Evolutionary conservation across 1,140 invertebrate species (phyloP), one percentile per base, ranked within the genome.

Genomic region (Sogatella furcifera): DNA sequence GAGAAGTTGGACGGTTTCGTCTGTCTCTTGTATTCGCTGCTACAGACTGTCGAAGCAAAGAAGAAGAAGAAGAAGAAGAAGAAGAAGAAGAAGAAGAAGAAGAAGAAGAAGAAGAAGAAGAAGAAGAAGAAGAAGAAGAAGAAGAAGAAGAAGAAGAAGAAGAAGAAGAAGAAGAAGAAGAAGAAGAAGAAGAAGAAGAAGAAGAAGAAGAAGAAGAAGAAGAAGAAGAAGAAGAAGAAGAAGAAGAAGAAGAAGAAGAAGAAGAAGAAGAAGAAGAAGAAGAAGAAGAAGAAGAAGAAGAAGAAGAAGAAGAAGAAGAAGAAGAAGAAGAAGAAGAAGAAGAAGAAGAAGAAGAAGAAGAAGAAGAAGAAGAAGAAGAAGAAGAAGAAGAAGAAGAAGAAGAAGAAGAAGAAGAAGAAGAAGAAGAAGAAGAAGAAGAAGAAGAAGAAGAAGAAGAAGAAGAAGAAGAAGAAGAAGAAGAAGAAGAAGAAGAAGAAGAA

Each of bases 381-480:
- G 19, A 53, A 31, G 31, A 31, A 53, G 19, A 19, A 31, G 17
- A 31, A 19, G 19, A 53, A 31, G 31, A 31, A 53, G 52, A 53
- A 31, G 31, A 31, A 53, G 52, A 19, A 31, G 52, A 19, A 19
- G 52, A 31, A 59, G 49, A 62, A 64, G 49, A 58, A 15, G 53
- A 49, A 61, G 55, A 61, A 28, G 24, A 28, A 28, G 24, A 28
- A 28, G 24, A 28, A 28, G 24, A 28, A 28, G 24, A 28, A 28
- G 24, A 28, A 28, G 24, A 28, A 28, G 24, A 28, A 28, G 24
- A 28, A 28, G 24, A 28, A 28, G 24, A 28, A 28, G 24, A 28
- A 28, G 24, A 28, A 28, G 24, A 28, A 28, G 24, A 28, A 28
- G 24, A 28, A 28, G 24, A 28, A 28, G 24, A 28, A 28, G 24